A percentile compares a stretch with the other conserved stretches of the same genome.
Evolutionary conservation across 2,113 vertebrate genomes (phyloP).

Genomic region (Nesoenas mayeri): DNA sequence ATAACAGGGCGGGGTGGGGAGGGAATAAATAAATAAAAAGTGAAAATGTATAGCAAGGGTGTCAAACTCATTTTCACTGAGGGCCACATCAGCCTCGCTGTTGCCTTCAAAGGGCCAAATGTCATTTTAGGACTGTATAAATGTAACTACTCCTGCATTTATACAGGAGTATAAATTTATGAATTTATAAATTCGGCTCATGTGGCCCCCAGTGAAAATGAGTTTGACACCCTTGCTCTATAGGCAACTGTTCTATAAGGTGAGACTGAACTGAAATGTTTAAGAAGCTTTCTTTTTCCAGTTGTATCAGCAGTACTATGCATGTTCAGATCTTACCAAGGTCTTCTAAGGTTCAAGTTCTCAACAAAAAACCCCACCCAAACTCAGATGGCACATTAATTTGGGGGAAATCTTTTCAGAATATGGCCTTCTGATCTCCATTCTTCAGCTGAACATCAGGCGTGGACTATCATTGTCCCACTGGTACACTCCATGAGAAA

Average conservation of each 20-base stretch:
- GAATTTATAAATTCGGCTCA: too few relatives aligned
- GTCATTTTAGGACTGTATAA: too few relatives aligned
- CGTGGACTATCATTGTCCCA: neutral
- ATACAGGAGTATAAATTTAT: too few relatives aligned
- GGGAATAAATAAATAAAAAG: neutral
- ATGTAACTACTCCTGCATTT: too few relatives aligned
- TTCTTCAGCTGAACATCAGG: neutral
- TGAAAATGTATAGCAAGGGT: neutral
- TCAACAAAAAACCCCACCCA: neutral
- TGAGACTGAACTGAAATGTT: neutral
- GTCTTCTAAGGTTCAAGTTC: neutral
- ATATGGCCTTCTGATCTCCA: accelerated
- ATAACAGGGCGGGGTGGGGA: neutral
- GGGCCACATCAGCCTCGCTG: too few relatives aligned
- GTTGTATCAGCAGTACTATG: accelerated
- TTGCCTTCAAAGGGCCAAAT: too few relatives aligned
- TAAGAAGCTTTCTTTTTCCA: neutral
- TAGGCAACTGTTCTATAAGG: neutral
- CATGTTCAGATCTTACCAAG: neutral
- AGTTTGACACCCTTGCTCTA: neutral
- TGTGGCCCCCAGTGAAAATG: too few relatives aligned
- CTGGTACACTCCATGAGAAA: neutral
- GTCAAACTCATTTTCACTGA: too few relatives aligned
- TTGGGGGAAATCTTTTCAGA: neutral
- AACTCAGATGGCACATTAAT: neutral